Evolutionary conservation across 2,888 invertebrate genomes (phyloP), one percentile per base, ranked within the genome.

Genomic region (Neoaliturus tenellus): DNA sequence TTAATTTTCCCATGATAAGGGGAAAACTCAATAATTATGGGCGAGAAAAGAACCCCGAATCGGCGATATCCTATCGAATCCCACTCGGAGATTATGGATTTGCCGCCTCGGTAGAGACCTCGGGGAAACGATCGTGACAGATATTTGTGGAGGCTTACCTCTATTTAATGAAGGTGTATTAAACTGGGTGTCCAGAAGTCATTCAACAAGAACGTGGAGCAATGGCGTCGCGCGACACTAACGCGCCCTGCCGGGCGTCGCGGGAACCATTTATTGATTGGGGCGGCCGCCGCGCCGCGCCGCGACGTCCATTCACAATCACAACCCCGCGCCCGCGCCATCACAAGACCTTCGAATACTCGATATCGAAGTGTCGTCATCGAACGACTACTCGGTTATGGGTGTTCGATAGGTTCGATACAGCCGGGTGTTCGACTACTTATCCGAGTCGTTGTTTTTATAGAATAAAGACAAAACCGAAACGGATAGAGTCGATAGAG

Each of bases 241-340:
- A 55, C 55, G 78, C 28, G 14, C 51, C 55, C 78, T 55, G 20
- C 14, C 14, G 78, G 28, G 78, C 78, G 78, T 51, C 78, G 78
- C 28, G 48, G 14, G 14, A 78, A 78, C 31, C 35, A 31, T 5
- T 28, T 78, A 78, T 78, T 78, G 78, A 78, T 78, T 78, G 28
- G 44, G 71, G 71, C 41, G 39, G n/a, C 41, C 25, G 62, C 5
- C 48, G 12, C 23, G 5, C 58, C 67, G n/a, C n/a, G n/a, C 67
- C 71, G 39, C 71, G 33, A 8, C 23, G 71, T 28, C 6, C 25
- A n/a, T n/a, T n/a, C n/a, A n/a, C 73, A 78, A 55, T 78, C 78
- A 78, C 78, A 78, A 78, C 78, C 51, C 51, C 78, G n/a, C n/a
- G n/a, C n/a, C 78, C n/a, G 51, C 44, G 41, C n/a, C n/a, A n/a